These are phyloP conservation scores for Prunella strophiata DNA, from an alignment of 2,797 vertebrate species.

Conservation along the genomic window DNA sequence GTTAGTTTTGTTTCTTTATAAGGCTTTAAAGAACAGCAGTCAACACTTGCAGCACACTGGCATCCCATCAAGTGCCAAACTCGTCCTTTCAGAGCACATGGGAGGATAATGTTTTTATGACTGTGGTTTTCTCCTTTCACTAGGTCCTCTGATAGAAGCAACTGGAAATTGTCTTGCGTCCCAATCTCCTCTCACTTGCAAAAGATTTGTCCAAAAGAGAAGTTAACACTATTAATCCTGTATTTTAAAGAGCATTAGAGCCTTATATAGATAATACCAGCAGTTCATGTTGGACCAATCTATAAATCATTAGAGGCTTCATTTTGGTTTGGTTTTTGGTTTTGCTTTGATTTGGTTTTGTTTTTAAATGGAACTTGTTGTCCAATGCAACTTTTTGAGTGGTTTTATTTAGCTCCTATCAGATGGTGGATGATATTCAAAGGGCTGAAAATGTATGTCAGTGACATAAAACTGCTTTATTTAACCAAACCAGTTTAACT, in stretches of 20 bases:
- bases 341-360: not conserved
- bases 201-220: slow-evolving; percentile 10
- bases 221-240: not conserved
- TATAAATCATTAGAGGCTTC: not conserved
- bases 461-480: slow-evolving; percentile 5
- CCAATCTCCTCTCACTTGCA: not conserved
- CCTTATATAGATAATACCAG: slow-evolving; percentile 44
- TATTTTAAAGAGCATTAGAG: not conserved
- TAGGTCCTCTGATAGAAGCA: slow-evolving; percentile 1
- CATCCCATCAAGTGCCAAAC: slow-evolving; percentile 37
- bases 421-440: slow-evolving; percentile 21
- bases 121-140: slow-evolving; percentile 1
- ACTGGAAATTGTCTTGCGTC: slow-evolving; percentile 18
- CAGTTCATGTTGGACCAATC: not conserved
- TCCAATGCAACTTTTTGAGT: not conserved
- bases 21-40: slow-evolving; percentile 58
- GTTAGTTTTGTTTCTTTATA: slow-evolving; percentile 70
- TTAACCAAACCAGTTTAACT: not conserved
- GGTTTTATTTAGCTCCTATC: slow-evolving; percentile 23
- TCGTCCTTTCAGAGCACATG: not conserved
- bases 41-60: slow-evolving; percentile 48
- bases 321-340: not conserved
- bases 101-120: slow-evolving; percentile 24
- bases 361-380: not conserved
- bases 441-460: not conserved